Evolutionary conservation across 2,888 invertebrate genomes (phyloP), one percentile per base, ranked within the genome.

Genomic region (Ectemnius continuus): DNA sequence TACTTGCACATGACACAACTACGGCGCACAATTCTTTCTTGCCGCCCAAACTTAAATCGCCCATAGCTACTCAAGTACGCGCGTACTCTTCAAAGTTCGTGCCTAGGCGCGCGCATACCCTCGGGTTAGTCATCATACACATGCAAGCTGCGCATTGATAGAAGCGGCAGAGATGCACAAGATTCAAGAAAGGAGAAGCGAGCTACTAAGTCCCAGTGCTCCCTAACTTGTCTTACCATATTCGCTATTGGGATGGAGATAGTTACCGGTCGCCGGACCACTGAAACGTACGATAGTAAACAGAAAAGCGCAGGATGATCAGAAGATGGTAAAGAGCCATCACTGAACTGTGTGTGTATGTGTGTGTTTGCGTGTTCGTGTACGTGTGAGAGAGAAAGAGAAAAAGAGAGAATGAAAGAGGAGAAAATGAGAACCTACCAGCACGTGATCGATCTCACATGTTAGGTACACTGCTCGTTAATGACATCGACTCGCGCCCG

Each of bases 231-330:
- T 89, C 91, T 91, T 91, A 91, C 91, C 91, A 87, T 90, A 90
- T 87, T 90, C 90, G 84, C 86, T 89, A 89, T 89, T 90, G 84
- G 91, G 91, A 87, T 90, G 91, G 64, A 91, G 91, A 86, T 89
- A 90, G 87, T 91, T 91, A 89, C 90, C 89, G 90, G 90, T 89
- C 90, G 88, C 89, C 82, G 90, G 88, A 86, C 90, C 91, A 88
- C 91, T 91, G 91, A 91, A 91, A 90, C 86, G 89, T 89, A 90
- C 84, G 89, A 89, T 83, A 88, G 86, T 88, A 82, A 87, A 87
- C 87, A 89, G 84, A 88, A 83, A 84, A 86, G 85, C 88, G 85
- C 83, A 81, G 83, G 85, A 67, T 60, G 63, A 61, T 70, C 59
- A 75, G 56, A 71, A 47, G 61, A 16, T 56, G 59, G 59, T 26